Evolutionary conservation across 2,113 vertebrate species (phyloP), one percentile per base, ranked within the genome.

Genomic region (Greenwoodochromis staneri): DNA sequence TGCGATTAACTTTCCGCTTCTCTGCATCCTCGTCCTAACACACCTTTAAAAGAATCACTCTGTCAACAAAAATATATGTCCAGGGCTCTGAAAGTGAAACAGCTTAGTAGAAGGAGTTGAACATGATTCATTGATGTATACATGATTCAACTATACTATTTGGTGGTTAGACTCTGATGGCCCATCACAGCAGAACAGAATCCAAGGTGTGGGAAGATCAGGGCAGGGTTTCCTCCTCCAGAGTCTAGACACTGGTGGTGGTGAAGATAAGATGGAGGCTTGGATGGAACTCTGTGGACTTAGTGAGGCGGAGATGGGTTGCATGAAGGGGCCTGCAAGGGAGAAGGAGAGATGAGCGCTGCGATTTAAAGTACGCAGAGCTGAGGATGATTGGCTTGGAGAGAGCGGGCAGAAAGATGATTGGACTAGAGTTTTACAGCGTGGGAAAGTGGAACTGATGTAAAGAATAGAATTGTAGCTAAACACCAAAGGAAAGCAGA

Each of bases 401-500:
- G 31, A 66, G 31, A n/a, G 17, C 10, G 1, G 61, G 17, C 61
- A n/a, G 31, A 66, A 66, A 66, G 31, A 66, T 66, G 17, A 38
- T n/a, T 66, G 29, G 61, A 66, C 61, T 66, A 66, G 31, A 38
- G 61, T 66, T 66, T 66, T 36, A 66, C 31, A 66, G 61, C 1
- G 2, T 66, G 61, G 17, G 17, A 66, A 66, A 66, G 31, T 66
- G 61, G 61, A 66, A 66, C 10, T 36, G 61, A 66, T 66, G 61
- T 12, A 66, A 66, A 66, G 61, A 66, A 66, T n/a, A n/a, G 1
- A 36, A 36, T n/a, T 66, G 61, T 66, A 0, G 61, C 31, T 36
- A 36, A 66, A 66, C 61, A 38, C 61, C 10, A n/a, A 66, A 12
- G 31, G 61, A 38, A 66, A 66, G 31, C 61, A 66, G 31, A 66